A percentile compares a stretch with the other conserved stretches of the same genome.
Conservation (phyloP, 2,797 vertebrate species). For the Takifugu ocellatus region DNA sequence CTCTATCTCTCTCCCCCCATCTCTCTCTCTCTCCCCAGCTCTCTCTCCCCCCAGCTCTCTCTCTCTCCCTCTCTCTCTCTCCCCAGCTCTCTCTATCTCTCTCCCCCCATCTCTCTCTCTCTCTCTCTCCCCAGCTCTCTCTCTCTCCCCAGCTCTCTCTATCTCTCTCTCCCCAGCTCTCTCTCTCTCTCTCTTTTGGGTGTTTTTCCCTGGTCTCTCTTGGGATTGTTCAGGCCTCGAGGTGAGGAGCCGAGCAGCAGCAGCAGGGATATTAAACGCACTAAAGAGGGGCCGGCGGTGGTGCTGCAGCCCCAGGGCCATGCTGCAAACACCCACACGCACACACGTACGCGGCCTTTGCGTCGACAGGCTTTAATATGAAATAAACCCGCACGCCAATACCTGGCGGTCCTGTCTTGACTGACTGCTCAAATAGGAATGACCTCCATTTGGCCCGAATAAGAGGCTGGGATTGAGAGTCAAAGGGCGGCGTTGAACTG, state of each 20-base stretch:
- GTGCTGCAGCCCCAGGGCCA: slow-evolving; percentile 46
- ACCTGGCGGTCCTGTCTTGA: slow-evolving; percentile 67
- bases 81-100: too few species aligned
- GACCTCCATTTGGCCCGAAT: slow-evolving; percentile 68
- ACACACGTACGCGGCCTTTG: slow-evolving; percentile 29
- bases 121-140: too few species aligned
- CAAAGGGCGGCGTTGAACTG: slow-evolving; percentile 51
- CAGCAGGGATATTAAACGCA: slow-evolving; percentile 69
- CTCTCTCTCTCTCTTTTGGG: slow-evolving; percentile 7
- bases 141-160: too few species aligned
- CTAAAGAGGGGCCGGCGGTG: slow-evolving; percentile 66
- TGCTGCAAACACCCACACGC: slow-evolving; percentile 17
- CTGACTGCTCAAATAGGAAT: slow-evolving; percentile 71
- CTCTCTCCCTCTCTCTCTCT: too few species aligned
- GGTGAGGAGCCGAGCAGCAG: slow-evolving; percentile 47
- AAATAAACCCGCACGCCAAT: slow-evolving; percentile 69
- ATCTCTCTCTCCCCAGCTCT: too few species aligned
- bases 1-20: not conserved
- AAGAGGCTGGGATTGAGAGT: slow-evolving; percentile 56
- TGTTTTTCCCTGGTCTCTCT: slow-evolving; percentile 37
- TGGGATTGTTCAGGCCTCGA: slow-evolving; percentile 52
- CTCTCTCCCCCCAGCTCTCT: too few species aligned
- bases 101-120: too few species aligned
- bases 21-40: too few species aligned
- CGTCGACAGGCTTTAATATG: slow-evolving; percentile 65